Percentiles rank a stretch among this genome's conserved stretches.
Evolutionary conservation across 2,888 invertebrate species (phyloP).

Genomic region (Drosophila stalkeri): DNA sequence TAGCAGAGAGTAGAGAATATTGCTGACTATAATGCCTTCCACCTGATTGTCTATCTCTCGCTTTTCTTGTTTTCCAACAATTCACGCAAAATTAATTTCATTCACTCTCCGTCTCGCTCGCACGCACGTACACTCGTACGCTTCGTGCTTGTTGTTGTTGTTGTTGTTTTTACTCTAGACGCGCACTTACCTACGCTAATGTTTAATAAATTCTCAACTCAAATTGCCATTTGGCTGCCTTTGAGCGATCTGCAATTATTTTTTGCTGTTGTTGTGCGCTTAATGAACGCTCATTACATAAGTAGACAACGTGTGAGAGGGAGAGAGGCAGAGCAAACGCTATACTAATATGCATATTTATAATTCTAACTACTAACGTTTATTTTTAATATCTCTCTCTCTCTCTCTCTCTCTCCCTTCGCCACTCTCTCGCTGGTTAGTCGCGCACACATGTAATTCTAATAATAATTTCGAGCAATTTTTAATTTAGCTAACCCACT

Average conservation of each 20-base stretch:
- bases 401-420: no score
- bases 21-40: constrained; percentile 29
- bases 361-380: constrained; percentile 63
- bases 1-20: constrained; percentile 5
- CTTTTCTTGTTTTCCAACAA: constrained; percentile 18
- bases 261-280: constrained; percentile 31
- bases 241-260: constrained; percentile 57
- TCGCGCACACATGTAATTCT: constrained; percentile 53
- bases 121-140: no score
- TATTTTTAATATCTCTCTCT: constrained; percentile 60
- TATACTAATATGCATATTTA: constrained; percentile 45
- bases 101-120: constrained; percentile 18
- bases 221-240: constrained; percentile 61
- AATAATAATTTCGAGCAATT: constrained; percentile 66
- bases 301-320: background rate
- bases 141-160: background rate
- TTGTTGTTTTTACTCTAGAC: constrained; percentile 15
- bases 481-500: constrained; percentile 60
- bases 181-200: constrained; percentile 74
- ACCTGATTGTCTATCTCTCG: constrained; percentile 28
- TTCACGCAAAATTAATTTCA: constrained; percentile 62
- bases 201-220: constrained; percentile 69
- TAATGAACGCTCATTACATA: constrained; percentile 67
- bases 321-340: background rate
- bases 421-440: constrained; percentile 45